Base-by-base conservation (phyloP, 1,140 invertebrate genomes). In the Trissolcus basalis region DNA sequence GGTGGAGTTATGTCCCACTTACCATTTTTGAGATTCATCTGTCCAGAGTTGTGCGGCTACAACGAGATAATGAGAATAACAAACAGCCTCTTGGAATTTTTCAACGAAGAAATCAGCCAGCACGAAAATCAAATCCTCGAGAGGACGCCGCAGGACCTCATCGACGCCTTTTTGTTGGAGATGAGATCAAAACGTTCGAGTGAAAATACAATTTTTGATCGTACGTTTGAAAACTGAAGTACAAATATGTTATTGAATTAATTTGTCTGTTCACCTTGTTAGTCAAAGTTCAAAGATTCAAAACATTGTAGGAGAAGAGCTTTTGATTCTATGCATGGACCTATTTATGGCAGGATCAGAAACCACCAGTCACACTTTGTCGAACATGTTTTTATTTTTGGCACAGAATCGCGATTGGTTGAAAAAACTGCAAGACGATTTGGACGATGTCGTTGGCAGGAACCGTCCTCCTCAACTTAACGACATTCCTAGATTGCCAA, bases 301-400 rank as follows among this genome's bases (percentile, higher is more conserved):
- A 27, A 27, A 27, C 19, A 27, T 86, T 81, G 68, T 80, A 90
- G 91, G 91, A 41, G 90, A 93, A 83, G 91, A 93, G 82, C 82
- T 94, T 8, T 80, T 92, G 53, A 88, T 92, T 0, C 79, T 94
- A 0, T 92, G 93, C 71, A 77, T 93, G 60, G 93, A 94, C 80
- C 86, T 94, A 41, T 91, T 94, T 33, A 89, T 93, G 81, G 93
- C 92, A 53, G 93, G 93, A 5, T 89, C 91, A 3, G 92, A 94
- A 80, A 93, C 93, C 0, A 93, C 93, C 0, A 91, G 89, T 47
- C 93, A 92, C 70, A 91, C 92, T 0, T 81, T 93, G 5, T 88
- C 89, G 0, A 92, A 91, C 77, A 86, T 90, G 12, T 84, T 95
- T 15, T 87, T 93, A 0, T 90, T 92, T 69, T 84, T 96, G 16